Base-by-base conservation (phyloP, 2,113 vertebrate genomes). In the Pollimyrus isidori region DNA sequence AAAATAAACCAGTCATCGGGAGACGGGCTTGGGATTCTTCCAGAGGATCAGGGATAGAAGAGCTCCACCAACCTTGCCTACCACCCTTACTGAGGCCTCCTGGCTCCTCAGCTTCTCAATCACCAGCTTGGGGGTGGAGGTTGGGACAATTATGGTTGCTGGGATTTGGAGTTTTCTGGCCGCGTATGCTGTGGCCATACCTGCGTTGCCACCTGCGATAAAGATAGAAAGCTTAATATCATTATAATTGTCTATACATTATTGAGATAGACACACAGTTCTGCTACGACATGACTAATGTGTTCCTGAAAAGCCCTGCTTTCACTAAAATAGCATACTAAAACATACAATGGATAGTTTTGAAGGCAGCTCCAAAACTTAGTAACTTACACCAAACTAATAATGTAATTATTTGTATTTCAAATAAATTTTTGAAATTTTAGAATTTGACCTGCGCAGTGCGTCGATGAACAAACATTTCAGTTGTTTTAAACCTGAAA, bases 121-220 rank as follows among this genome's bases (percentile, higher is more conserved):
- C 39, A 96, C 94, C 83, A 95, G 73, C 45, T 91, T 91, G 11
- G 95, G 94, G n/a, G 94, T 91, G 1, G 95, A 93, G 10, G 93
- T 93, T 1, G 96, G 96, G 26, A 97, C 90, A 3, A 96, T 69
- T 46, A 97, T 95, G 35, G 94, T 96, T 69, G 95, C 96, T 2
- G 96, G 93, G 3, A 96, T 62, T 5, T 93, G 90, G 89, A 97
- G 95, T 89, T 95, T 95, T 62, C 93, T 92, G 86, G 96, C 95
- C 13, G 86, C 94, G 17, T 95, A 96, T 30, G 95, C 95, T 49
- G 94, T 93, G 65, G 96, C 96, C 93, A 96, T 92, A 3, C 96
- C 96, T 39, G 96, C 96, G 56, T 96, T 97, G 7, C 96, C 96
- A 90, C 96, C 96, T 97, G 90, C 15, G 73, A 3, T 88, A 88